Conservation (phyloP, 2,888 invertebrate species). For the Drosophila prostipennis region DNA sequence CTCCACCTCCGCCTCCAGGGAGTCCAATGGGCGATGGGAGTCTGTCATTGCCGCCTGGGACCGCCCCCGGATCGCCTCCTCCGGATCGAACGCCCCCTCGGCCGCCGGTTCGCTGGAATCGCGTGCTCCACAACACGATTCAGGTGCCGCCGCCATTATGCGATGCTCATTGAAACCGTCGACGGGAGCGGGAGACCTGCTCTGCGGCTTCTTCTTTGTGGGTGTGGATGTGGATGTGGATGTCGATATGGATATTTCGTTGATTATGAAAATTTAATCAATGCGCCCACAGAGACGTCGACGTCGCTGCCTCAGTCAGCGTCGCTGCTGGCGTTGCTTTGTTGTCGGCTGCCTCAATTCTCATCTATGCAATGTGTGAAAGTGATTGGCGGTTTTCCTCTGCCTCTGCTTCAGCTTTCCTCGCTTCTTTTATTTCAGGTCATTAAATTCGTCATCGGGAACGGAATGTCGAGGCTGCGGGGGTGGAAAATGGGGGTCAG, state of each 20-base stretch:
- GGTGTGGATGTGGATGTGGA: slow-evolving; percentile 8
- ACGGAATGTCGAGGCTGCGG: slow-evolving; percentile 42
- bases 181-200: slow-evolving; percentile 12
- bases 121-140: slow-evolving; percentile 71
- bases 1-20: slow-evolving; percentile 13
- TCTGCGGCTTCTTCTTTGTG: slow-evolving; percentile 8
- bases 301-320: slow-evolving; percentile 29
- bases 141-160: slow-evolving; percentile 75
- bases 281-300: slow-evolving; percentile 60
- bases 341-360: slow-evolving; percentile 65
- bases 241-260: slow-evolving; percentile 27
- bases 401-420: background rate
- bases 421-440: slow-evolving; percentile 54
- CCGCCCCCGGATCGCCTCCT: slow-evolving; percentile 5
- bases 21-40: slow-evolving; percentile 12
- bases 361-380: slow-evolving; percentile 75
- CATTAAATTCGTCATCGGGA: slow-evolving; percentile 73
- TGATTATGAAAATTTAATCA: slow-evolving; percentile 77
- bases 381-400: slow-evolving; percentile 59
- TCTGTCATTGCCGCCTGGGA: slow-evolving; percentile 30
- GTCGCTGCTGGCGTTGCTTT: slow-evolving; percentile 50
- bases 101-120: slow-evolving; percentile 58
- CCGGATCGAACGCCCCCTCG: slow-evolving; percentile 59
- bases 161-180: slow-evolving; percentile 70
- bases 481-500: background rate